These are phyloP conservation scores for Aphodius sticticus DNA, from an alignment of 2,888 invertebrate species.

Conservation along the genomic window DNA sequence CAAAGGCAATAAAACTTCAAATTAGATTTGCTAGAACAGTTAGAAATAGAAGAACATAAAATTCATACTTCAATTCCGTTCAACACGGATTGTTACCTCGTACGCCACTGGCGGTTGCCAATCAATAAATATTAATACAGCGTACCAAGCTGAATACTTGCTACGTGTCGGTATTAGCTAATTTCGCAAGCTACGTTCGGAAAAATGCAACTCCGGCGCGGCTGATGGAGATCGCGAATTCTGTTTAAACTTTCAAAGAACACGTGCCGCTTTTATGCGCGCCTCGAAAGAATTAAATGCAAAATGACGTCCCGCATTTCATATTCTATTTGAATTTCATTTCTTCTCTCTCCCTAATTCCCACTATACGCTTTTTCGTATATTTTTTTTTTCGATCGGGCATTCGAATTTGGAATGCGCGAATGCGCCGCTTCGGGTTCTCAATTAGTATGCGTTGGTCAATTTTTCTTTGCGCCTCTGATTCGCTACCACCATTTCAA, in stretches of 20 bases:
- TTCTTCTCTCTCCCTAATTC: constrained; percentile 11
- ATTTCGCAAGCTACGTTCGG: not conserved
- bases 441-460: constrained; percentile 4
- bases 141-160: constrained; percentile 10
- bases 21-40: no score
- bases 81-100: not conserved
- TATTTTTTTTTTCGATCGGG: not conserved
- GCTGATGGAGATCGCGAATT: constrained; percentile 5
- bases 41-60: no score
- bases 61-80: not conserved
- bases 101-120: not conserved
- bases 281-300: constrained; percentile 20
- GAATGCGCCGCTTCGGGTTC: not conserved
- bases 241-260: constrained; percentile 26
- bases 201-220: constrained; percentile 7
- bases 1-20: no score
- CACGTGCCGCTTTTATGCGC: constrained; percentile 21
- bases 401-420: not conserved
- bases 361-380: not conserved
- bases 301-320: constrained; percentile 23
- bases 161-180: constrained; percentile 15
- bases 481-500: not conserved
- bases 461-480: not conserved
- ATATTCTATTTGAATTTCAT: constrained; percentile 25
- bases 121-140: constrained; percentile 26